Evolutionary conservation across 2,888 invertebrate species (phyloP), one percentile per base, ranked within the genome.

Genomic region (Palloptera scutellata): DNA sequence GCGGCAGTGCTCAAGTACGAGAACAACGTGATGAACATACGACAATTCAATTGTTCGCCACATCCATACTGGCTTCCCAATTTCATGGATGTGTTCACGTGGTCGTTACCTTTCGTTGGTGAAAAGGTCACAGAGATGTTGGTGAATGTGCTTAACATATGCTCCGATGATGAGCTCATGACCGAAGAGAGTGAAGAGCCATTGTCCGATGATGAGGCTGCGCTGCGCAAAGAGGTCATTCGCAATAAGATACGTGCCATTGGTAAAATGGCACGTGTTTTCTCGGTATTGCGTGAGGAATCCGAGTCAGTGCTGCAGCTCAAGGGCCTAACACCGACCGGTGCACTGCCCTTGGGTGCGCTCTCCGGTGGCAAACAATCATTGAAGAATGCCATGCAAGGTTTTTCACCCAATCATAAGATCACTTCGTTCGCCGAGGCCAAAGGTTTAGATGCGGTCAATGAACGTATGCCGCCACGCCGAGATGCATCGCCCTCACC

Each of bases 41-140:
- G 98, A 84, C 99, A 99, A 89, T 99, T 99, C 88, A 99, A 99
- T 87, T 98, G 97, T 88, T 98, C 98, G 77, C 97, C 98, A 72
- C 99, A 99, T 88, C 99, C 99, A 51, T 99, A 99, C 86, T 99
- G 99, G 99, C 88, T 99, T 87, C 99, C 99, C 79, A 99, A 99
- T 87, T 99, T 99, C 87, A 99, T 99, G 98, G 98, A 99, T 87
- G 98, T 99, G 71, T 99, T 99, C 88, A 99, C 99, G 80, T 99
- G 98, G 98, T 98, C 98, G 76, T 88, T 99, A 86, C 99, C 99
- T 76, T 99, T 99, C 87, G 98, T 99, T 74, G 99, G 98, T 76
- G 99, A 99, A 86, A 99, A 91, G 68, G 98, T 99, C 75, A 99
- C 99, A 81, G 98, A 99, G 88, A 99, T 99, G 98, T 89, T 99